phyloP scores from a whole-genome alignment of 2,888 invertebrate species.

The Microctonus brassicae region DNA sequence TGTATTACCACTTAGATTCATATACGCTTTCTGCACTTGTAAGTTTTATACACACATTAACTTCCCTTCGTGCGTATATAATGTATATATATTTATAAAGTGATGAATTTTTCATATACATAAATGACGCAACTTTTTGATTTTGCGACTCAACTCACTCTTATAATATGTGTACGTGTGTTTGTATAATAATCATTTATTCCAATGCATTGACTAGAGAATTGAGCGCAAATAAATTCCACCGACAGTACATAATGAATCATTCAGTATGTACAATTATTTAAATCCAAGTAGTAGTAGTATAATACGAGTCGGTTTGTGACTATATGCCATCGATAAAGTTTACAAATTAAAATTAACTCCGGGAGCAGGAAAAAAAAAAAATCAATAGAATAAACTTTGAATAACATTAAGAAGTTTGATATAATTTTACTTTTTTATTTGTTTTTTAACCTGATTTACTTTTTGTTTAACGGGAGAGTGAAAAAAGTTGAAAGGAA shows the following conservation, averaged over 20 bases:
- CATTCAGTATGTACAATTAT: neutral
- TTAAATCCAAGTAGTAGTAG: neutral
- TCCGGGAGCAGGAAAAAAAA: neutral
- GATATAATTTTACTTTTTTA: neutral
- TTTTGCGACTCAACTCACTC: neutral
- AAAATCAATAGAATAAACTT: neutral
- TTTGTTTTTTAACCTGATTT: neutral
- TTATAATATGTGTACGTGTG: neutral
- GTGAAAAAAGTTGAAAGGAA: neutral
- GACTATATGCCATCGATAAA: neutral
- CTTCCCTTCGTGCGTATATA: conserved; percentile 46
- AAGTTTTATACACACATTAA: conserved; percentile 46
- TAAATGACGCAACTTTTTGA: conserved; percentile 6
- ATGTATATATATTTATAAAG: too few relatives aligned
- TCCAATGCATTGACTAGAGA: neutral
- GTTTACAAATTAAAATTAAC: neutral
- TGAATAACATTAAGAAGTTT: neutral
- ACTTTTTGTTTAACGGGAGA: neutral
- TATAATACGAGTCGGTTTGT: too few relatives aligned
- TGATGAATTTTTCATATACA: neutral
- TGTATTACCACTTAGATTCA: conserved; percentile 53
- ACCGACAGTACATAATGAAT: conserved; percentile 4
- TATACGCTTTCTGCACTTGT: conserved; percentile 61
- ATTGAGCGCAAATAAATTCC: conserved; percentile 1
- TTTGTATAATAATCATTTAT: neutral